Evolutionary conservation across 2,797 vertebrate species (phyloP).

Genomic region (Threskiornis aethiopicus): DNA sequence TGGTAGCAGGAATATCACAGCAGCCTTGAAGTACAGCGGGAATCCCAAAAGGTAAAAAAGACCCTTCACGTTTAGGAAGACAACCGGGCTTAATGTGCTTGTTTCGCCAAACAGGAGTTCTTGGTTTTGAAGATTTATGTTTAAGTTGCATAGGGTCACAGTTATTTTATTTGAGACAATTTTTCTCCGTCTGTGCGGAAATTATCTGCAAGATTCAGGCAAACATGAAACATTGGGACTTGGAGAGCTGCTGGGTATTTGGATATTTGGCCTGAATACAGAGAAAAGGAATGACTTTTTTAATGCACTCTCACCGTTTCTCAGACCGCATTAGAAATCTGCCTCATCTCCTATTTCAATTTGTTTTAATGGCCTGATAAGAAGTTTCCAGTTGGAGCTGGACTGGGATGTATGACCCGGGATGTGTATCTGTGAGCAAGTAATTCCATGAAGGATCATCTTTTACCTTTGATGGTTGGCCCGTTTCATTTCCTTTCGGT

Average conservation of each 20-base stretch:
- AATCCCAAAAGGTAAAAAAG: neutral
- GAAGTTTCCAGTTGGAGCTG: neutral
- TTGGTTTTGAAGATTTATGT: neutral
- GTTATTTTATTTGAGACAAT: neutral
- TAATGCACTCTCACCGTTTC: rapidly evolving
- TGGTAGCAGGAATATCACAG: neutral
- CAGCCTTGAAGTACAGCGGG: neutral
- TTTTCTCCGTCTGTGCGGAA: neutral
- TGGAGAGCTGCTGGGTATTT: neutral
- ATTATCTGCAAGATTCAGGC: neutral
- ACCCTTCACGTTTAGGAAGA: neutral
- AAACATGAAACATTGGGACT: neutral
- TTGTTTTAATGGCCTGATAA: neutral
- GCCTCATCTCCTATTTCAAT: neutral
- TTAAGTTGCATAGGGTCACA: neutral
- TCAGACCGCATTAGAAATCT: neutral
- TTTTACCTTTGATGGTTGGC: neutral
- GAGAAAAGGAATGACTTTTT: neutral
- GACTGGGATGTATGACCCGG: rapidly evolving
- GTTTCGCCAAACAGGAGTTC: neutral
- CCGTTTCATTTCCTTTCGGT: neutral
- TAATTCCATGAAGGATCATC: neutral
- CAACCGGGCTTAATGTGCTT: neutral
- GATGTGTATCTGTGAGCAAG: neutral
- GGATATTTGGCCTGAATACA: neutral